Base-by-base conservation (phyloP, 2,113 vertebrate genomes). In the Circaetus cinerascens region DNA sequence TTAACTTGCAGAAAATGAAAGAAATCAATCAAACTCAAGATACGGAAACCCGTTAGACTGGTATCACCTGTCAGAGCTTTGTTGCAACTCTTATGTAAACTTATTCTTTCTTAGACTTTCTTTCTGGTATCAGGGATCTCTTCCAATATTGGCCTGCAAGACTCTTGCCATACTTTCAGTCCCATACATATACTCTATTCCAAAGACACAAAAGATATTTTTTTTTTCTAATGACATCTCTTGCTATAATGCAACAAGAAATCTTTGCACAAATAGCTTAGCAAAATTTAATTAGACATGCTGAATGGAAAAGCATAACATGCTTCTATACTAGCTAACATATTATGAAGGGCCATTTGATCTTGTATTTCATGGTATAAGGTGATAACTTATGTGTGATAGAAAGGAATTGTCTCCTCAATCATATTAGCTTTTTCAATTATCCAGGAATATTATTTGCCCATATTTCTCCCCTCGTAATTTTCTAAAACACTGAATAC, bases 251-350 rank as follows among this genome's bases (percentile, higher is more conserved):
- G 32, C n/a, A 86, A 86, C 11, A 80, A 62, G 51, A 83, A 88
- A 63, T 55, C 23, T 75, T 77, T 32, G 25, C 59, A 86, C 41
- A 80, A 88, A 43, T 38, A 84, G 46, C 63, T 77, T 78, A 56
- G 68, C n/a, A 78, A 86, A 89, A 93, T 88, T 69, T 96, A 95
- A 96, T 94, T 74, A 81, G 80, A 84, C 64, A 60, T 85, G 56
- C 46, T 93, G 73, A 86, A 95, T 56, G 55, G 38, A 86, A 86
- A 93, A 30, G 45, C 12, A 41, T 69, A 93, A 62, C 72, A 41
- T 9, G 63, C 80, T 89, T 81, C 79, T 74, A 1, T 46, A 72
- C 14, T 43, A 83, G 62, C 23, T 81, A 88, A 82, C 60, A 17
- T 82, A 63, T 89, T 78, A 68, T 36, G 38, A 87, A 86, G 46